phyloP scores from a whole-genome alignment of 2,113 vertebrate species.

The Chloropsis hardwickii region DNA sequence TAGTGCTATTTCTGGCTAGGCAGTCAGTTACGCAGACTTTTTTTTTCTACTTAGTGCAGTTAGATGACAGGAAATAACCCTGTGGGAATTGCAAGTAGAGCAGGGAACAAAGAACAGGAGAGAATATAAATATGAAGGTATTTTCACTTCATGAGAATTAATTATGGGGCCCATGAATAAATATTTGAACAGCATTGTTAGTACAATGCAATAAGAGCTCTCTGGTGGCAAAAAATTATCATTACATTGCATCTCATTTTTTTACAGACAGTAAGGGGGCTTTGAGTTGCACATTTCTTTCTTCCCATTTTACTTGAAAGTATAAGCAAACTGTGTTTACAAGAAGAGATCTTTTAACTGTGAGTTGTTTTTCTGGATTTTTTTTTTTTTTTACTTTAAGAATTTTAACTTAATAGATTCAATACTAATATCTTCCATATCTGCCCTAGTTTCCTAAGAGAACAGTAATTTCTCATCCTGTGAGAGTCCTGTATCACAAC shows the following conservation, averaged over 20 bases:
- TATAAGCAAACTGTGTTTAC: neutral
- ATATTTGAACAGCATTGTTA: conserved; percentile 20
- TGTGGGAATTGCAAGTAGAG: neutral
- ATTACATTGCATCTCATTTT: conserved; percentile 13
- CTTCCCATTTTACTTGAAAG: neutral
- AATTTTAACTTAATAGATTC: neutral
- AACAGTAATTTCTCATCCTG: neutral
- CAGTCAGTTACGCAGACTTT: neutral
- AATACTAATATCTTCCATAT: neutral
- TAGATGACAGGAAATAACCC: neutral
- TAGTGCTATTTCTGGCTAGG: neutral
- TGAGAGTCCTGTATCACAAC: neutral
- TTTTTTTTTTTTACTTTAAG: rapidly evolving
- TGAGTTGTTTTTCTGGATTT: neutral
- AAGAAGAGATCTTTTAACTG: neutral
- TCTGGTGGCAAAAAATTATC: conserved; percentile 53
- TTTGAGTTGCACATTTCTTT: neutral
- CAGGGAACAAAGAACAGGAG: neutral
- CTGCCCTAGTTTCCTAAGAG: neutral
- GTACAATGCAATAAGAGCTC: conserved; percentile 30
- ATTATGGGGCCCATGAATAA: conserved; percentile 17
- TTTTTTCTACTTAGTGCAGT: neutral
- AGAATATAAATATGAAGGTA: neutral
- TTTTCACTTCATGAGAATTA: conserved; percentile 17
- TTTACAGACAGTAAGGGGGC: neutral